Conservation (phyloP, 1,140 invertebrate species). For the Brachystomella parvula region DNA sequence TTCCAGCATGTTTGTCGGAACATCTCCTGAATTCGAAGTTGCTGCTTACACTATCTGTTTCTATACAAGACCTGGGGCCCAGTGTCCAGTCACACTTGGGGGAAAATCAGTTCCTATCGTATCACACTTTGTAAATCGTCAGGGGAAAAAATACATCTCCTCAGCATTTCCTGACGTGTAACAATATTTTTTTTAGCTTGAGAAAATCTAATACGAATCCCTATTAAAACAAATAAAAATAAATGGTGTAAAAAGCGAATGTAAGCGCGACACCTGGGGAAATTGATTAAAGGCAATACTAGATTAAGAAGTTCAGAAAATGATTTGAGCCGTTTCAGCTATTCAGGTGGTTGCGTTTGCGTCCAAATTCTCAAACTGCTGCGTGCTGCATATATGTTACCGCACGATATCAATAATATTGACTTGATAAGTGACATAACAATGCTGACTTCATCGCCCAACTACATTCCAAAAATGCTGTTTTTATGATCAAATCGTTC, state of each 20-base stretch:
- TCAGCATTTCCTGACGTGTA: conserved; percentile 1
- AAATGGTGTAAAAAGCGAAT: neutral
- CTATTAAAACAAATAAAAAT: neutral
- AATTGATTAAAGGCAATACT: neutral
- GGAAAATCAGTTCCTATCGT: conserved; percentile 45
- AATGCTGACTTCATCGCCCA: too few relatives aligned
- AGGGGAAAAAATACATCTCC: neutral
- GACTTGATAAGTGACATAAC: too few relatives aligned
- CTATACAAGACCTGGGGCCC: conserved; percentile 56
- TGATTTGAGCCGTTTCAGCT: neutral
- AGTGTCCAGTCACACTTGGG: conserved; percentile 63
- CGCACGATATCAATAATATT: too few relatives aligned
- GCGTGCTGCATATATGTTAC: too few relatives aligned
- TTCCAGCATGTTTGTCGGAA: conserved; percentile 75
- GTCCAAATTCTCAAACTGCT: too few relatives aligned
- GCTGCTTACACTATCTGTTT: conserved; percentile 82
- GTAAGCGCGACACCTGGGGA: neutral
- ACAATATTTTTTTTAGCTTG: neutral
- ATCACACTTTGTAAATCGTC: conserved; percentile 13
- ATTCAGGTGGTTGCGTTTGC: too few relatives aligned
- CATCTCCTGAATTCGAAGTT: conserved; percentile 86
- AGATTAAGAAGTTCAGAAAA: neutral
- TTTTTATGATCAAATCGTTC: too few relatives aligned
- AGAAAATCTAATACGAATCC: neutral
- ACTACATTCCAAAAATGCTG: too few relatives aligned